Percentiles rank a stretch among this genome's conserved stretches.
These are phyloP conservation scores for Endotricha flammealis DNA, from an alignment of 2,888 invertebrate genomes.

Conservation along the genomic window DNA sequence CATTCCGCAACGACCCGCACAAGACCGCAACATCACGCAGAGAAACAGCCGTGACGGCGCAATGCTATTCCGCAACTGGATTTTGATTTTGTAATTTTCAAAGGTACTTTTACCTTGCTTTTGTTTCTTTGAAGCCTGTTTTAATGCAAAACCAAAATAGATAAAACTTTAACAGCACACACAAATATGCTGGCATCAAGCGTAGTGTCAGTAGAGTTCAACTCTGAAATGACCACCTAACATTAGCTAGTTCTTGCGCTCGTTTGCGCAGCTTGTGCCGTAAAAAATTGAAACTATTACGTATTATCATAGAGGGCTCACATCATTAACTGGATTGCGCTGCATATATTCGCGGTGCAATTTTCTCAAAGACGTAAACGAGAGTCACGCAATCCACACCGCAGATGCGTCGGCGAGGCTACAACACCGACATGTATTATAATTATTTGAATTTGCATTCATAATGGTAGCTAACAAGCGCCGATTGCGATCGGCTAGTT, in stretches of 20 bases:
- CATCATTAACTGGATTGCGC: conserved; percentile 10
- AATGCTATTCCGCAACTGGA: too few relatives aligned
- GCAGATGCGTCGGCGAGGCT: conserved; percentile 37
- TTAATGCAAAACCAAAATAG: too few relatives aligned
- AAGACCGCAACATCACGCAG: conserved; percentile 43
- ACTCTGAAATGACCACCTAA: too few relatives aligned
- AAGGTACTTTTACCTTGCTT: too few relatives aligned
- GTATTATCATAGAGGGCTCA: not conserved
- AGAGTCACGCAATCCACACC: conserved; percentile 45
- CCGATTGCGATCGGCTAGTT: conserved; percentile 64
- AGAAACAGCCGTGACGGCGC: conserved; percentile 18
- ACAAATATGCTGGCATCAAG: too few relatives aligned
- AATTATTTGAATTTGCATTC: conserved; percentile 70
- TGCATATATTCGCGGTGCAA: conserved; percentile 15
- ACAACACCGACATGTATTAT: conserved; percentile 40
- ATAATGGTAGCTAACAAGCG: conserved; percentile 65
- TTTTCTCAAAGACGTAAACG: conserved; percentile 35
- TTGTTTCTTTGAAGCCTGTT: too few relatives aligned
- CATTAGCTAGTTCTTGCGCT: not conserved
- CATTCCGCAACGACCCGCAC: conserved; percentile 46
- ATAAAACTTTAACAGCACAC: too few relatives aligned
- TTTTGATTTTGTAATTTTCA: too few relatives aligned
- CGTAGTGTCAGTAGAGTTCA: too few relatives aligned
- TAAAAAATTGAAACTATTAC: not conserved
- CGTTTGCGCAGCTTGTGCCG: not conserved